These are phyloP conservation scores for Periophthalmus modestus DNA, from an alignment of 2,113 vertebrate genomes.

Conservation along the genomic window DNA sequence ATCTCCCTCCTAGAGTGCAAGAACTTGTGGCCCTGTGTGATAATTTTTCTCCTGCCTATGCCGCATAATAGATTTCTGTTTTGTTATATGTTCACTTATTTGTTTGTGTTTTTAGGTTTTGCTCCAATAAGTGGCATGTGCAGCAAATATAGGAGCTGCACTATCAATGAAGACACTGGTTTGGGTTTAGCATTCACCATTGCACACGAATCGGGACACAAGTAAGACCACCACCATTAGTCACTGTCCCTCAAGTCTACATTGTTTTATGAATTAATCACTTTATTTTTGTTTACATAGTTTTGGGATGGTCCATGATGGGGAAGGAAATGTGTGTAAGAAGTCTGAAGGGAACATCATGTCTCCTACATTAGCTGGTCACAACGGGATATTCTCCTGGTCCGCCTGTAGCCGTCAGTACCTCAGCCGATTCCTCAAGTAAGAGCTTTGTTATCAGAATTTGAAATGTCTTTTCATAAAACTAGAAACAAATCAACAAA, in stretches of 20 bases:
- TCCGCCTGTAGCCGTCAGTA: slow-evolving; percentile 90
- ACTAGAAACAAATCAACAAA: background rate
- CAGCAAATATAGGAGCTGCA: slow-evolving; percentile 90
- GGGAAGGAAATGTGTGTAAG: slow-evolving; percentile 88
- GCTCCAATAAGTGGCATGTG: slow-evolving; percentile 95
- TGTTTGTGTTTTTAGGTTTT: slow-evolving; percentile 74
- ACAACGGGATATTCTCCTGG: slow-evolving; percentile 91
- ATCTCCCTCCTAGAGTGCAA: background rate
- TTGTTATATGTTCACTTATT: background rate
- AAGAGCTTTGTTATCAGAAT: slow-evolving; percentile 30
- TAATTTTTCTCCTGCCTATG: background rate
- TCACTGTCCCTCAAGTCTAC: background rate
- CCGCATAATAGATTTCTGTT: background rate
- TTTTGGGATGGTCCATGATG: slow-evolving; percentile 92
- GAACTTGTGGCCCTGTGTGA: background rate
- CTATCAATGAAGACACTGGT: slow-evolving; percentile 88
- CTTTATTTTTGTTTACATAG: slow-evolving; percentile 52
- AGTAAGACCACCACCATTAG: slow-evolving; percentile 76
- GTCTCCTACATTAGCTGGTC: slow-evolving; percentile 88
- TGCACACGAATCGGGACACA: slow-evolving; percentile 92
- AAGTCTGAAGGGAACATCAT: slow-evolving; percentile 91
- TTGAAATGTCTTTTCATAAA: background rate
- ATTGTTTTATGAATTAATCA: background rate
- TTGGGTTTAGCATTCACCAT: slow-evolving; percentile 90
- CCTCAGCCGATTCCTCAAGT: slow-evolving; percentile 88